phyloP scores from a whole-genome alignment of 2,888 invertebrate species.

The Spilosoma lubricipeda region DNA sequence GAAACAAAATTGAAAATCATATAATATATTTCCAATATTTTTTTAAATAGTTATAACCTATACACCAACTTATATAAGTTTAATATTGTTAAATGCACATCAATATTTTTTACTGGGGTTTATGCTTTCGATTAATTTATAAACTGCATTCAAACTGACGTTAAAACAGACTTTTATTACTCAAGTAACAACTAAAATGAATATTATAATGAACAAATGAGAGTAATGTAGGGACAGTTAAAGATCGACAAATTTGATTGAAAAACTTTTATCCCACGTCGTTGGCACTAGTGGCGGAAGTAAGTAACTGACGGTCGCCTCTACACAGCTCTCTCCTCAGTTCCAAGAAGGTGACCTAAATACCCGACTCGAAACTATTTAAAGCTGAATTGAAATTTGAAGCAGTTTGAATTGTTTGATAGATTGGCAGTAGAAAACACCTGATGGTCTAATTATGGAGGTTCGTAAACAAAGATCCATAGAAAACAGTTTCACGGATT shows the following conservation, averaged over 20 bases:
- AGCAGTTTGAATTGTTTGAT: background rate
- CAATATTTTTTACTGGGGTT: too few species aligned
- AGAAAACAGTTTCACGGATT: background rate
- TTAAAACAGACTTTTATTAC: too few species aligned
- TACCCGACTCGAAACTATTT: background rate
- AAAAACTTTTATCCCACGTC: background rate
- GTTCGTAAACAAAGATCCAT: background rate
- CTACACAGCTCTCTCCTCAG: background rate
- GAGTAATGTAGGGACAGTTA: background rate
- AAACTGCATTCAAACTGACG: too few species aligned
- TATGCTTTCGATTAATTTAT: too few species aligned
- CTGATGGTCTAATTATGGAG: background rate
- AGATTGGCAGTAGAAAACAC: background rate
- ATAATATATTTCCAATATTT: background rate
- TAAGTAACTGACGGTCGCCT: background rate
- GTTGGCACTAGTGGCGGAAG: background rate
- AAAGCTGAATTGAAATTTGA: background rate
- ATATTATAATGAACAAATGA: background rate
- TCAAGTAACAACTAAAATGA: background rate
- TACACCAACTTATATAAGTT: too few species aligned
- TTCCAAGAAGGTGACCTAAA: conserved; percentile 1
- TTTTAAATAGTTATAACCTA: background rate
- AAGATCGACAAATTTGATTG: background rate
- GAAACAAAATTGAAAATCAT: too few species aligned
- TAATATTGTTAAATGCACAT: too few species aligned